Conservation (phyloP, 2,888 invertebrate species). For the Tenthredo distinguenda region DNA sequence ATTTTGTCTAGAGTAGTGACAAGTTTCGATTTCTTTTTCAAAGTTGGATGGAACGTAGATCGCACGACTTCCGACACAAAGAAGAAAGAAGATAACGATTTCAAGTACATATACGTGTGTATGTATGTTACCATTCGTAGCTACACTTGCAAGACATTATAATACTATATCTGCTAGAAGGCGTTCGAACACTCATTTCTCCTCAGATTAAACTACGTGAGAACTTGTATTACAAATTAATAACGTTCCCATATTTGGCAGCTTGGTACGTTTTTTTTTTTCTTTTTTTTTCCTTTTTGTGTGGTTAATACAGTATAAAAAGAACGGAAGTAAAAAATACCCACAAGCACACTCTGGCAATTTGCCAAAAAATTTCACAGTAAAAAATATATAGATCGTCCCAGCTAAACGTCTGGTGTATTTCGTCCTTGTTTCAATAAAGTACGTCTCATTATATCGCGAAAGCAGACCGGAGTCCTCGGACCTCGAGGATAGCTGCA, state of each 20-base stretch:
- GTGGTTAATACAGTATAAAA: conserved; percentile 17
- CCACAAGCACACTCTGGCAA: conserved; percentile 25
- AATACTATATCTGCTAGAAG: conserved; percentile 16
- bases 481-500: neutral
- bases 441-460: conserved; percentile 15
- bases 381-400: conserved; percentile 42
- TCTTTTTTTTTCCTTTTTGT: neutral
- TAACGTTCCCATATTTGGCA: conserved; percentile 21
- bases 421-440: conserved; percentile 4
- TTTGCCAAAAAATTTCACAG: conserved; percentile 25
- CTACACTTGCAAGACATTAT: conserved; percentile 20
- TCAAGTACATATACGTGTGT: neutral
- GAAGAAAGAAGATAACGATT: neutral
- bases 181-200: conserved; percentile 12
- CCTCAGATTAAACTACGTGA: conserved; percentile 18
- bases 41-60: neutral
- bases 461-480: neutral
- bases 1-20: neutral
- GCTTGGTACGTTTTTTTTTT: conserved; percentile 10
- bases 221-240: conserved; percentile 27
- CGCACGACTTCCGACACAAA: neutral
- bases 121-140: neutral
- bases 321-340: neutral
- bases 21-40: neutral
- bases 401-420: neutral